These are phyloP conservation scores for Himalopsyche anomala DNA, from an alignment of 2,888 invertebrate genomes.

Conservation along the genomic window DNA sequence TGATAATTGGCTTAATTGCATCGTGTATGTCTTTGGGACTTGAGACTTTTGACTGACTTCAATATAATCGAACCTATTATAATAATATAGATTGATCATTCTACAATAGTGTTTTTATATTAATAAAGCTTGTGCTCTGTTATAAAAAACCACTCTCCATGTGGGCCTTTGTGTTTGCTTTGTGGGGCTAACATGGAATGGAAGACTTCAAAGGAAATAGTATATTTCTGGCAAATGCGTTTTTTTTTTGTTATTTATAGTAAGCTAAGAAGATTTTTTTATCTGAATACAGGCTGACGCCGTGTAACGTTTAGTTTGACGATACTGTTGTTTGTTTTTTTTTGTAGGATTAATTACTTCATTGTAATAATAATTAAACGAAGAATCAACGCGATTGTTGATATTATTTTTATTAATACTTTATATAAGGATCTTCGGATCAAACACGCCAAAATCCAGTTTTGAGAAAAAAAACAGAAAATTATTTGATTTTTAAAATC, in stretches of 20 bases:
- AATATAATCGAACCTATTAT: slow-evolving; percentile 17
- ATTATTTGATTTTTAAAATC: too few relatives aligned
- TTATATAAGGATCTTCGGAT: too few relatives aligned
- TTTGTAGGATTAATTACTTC: too few relatives aligned
- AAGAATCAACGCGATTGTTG: too few relatives aligned
- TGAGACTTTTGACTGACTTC: background rate
- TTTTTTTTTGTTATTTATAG: background rate
- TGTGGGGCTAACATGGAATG: slow-evolving; percentile 8
- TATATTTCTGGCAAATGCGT: background rate
- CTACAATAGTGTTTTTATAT: background rate
- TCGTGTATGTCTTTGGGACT: background rate
- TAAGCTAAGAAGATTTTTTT: background rate
- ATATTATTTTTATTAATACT: too few relatives aligned
- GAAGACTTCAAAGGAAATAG: slow-evolving; percentile 7
- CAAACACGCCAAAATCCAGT: too few relatives aligned
- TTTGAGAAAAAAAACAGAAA: too few relatives aligned
- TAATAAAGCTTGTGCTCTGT: background rate
- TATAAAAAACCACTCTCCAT: slow-evolving; percentile 29
- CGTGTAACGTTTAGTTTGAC: background rate
- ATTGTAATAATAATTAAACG: too few relatives aligned
- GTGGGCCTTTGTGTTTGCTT: slow-evolving; percentile 34
- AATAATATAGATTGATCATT: background rate
- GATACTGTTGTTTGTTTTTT: background rate
- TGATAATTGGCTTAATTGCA: too few relatives aligned
- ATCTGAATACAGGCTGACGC: background rate